phyloP scores from a whole-genome alignment of 1,140 invertebrate genomes.

The Prorops nasuta region DNA sequence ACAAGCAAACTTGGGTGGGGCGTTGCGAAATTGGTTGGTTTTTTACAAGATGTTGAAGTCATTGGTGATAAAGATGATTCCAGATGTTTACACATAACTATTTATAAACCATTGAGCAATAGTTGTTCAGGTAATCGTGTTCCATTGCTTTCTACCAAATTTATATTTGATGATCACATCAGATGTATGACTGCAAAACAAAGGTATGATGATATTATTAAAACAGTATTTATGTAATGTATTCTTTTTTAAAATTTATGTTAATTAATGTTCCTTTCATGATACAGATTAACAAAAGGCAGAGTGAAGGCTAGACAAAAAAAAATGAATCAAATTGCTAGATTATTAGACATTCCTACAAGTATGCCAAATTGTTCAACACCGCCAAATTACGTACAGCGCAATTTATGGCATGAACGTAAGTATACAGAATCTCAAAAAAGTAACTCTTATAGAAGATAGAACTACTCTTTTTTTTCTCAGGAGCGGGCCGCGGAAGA shows the following conservation, averaged over 20 bases:
- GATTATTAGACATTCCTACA: slow-evolving; percentile 79
- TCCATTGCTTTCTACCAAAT: slow-evolving; percentile 85
- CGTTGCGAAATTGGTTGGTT: slow-evolving; percentile 90
- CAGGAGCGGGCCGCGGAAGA: slow-evolving; percentile 48
- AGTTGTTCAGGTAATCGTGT: slow-evolving; percentile 64
- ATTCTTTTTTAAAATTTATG: background rate
- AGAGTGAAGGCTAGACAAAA: slow-evolving; percentile 91
- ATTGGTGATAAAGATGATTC: slow-evolving; percentile 94
- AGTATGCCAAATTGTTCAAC: slow-evolving; percentile 61
- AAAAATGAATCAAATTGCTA: slow-evolving; percentile 93
- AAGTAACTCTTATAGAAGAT: slow-evolving; percentile 40
- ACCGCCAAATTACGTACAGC: slow-evolving; percentile 52
- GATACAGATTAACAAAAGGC: slow-evolving; percentile 74
- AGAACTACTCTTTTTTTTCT: slow-evolving; percentile 39
- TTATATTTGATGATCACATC: slow-evolving; percentile 98
- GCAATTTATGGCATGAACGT: slow-evolving; percentile 46
- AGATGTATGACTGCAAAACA: slow-evolving; percentile 95
- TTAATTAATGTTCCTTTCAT: background rate
- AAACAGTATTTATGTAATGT: slow-evolving; percentile 2
- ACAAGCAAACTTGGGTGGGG: slow-evolving; percentile 92
- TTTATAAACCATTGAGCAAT: slow-evolving; percentile 74
- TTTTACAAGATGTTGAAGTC: slow-evolving; percentile 79
- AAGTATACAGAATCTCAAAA: slow-evolving; percentile 41
- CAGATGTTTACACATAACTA: slow-evolving; percentile 90
- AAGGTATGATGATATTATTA: slow-evolving; percentile 58